These are phyloP conservation scores for Leptosomus discolor DNA, from an alignment of 2,113 vertebrate species.

Conservation along the genomic window DNA sequence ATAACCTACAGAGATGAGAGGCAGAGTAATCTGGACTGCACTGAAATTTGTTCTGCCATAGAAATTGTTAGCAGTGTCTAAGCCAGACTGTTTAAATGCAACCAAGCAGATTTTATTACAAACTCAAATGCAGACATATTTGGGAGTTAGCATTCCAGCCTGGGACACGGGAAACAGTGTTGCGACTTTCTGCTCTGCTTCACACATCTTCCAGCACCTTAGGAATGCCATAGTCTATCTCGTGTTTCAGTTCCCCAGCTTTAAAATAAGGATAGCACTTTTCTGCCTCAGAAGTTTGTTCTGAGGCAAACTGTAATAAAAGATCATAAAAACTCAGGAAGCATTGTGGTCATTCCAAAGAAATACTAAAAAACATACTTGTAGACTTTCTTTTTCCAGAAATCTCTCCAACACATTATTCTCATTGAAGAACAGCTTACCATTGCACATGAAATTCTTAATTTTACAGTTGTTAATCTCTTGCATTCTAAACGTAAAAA, in stretches of 20 bases:
- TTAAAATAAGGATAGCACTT: not conserved
- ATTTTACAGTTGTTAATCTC: not conserved
- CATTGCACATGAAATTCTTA: not conserved
- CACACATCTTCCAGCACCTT: not conserved
- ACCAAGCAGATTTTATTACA: not conserved
- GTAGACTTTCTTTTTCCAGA: not conserved
- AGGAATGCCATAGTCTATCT: not conserved
- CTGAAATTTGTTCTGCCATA: not conserved
- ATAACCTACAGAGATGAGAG: not conserved
- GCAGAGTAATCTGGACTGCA: not conserved
- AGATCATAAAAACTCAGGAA: not conserved
- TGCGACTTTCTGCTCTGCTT: not conserved
- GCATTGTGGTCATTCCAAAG: not conserved
- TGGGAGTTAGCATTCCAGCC: not conserved
- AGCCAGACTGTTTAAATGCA: not conserved
- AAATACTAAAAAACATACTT: not conserved
- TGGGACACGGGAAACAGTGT: not conserved
- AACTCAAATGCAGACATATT: not conserved
- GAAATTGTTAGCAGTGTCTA: not conserved
- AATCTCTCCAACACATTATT: not conserved
- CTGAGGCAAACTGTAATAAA: not conserved
- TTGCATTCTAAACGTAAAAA: conserved; percentile 6
- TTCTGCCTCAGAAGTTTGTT: not conserved
- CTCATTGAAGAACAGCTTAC: not conserved
- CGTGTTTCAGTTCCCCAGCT: not conserved